Evolutionary conservation across 2,113 vertebrate genomes (phyloP), one percentile per base, ranked within the genome.

Genomic region (Cranoglanis bouderius): DNA sequence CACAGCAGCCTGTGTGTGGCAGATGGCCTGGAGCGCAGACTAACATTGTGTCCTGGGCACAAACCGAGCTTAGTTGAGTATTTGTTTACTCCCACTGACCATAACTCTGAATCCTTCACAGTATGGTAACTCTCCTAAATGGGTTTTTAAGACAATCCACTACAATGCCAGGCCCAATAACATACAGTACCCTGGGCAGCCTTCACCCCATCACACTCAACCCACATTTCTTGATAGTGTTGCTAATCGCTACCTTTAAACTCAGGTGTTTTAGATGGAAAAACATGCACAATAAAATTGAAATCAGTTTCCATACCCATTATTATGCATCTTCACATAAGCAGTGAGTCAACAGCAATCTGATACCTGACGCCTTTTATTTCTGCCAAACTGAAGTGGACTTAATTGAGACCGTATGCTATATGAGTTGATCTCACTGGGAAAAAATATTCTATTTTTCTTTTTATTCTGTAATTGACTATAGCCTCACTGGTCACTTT

Each of bases 1-100:
- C 77, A 70, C 67, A 83, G 57, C 87, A 82, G 59, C 5, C 55
- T 38, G 82, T 57, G 29, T 83, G 75, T 88, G 85, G 83, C 83
- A 90, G 93, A 94, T 93, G 93, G 91, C 81, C 81, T 85, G 59
- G 35, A 78, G 70, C 24, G 21, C 82, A 84, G 46, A 59, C 89
- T 85, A 85, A 85, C 82, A 53, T 85, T 80, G 63, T 10, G 77
- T 85, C 38, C 75, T 49, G 82, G 46, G 19, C 29, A 24, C 46
- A 49, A 72, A 72, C 87, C 35, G 38, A 72, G 40, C 51, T 83
- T 32, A 72, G 63, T 9, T 46, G 35, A 89, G 78, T 85, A 49
- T 87, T 70, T 87, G 85, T 84, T 82, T 57, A 49, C 65, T 51
- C 19, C 77, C 38, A 55, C 67, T 55, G 63, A 89, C 81, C 32